Conservation (phyloP, 2,113 vertebrate species). For the Myotis lucifugus region DNA sequence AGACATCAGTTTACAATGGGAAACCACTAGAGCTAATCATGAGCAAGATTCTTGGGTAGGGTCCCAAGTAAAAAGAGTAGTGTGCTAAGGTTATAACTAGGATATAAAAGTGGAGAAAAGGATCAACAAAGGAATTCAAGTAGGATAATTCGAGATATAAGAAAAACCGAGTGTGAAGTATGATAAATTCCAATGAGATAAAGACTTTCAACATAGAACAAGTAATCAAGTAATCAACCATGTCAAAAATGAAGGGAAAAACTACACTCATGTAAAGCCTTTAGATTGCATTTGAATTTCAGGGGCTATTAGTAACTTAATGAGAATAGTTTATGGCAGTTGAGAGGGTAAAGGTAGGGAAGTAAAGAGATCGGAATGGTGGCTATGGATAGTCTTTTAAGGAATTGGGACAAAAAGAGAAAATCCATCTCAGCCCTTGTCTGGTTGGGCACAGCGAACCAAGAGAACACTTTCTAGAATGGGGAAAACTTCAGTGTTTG, state of each 20-base stretch:
- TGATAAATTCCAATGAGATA: background rate
- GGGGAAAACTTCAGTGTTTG: background rate
- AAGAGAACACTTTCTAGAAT: background rate
- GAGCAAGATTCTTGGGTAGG: background rate
- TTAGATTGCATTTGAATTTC: constrained; percentile 1
- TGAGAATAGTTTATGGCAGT: background rate
- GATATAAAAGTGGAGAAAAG: background rate
- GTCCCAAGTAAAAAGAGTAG: background rate
- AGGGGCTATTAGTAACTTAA: background rate
- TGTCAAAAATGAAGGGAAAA: background rate
- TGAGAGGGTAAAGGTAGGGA: background rate
- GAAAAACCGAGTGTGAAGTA: background rate
- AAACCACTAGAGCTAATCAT: background rate
- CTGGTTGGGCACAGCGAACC: background rate
- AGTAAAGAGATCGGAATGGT: background rate
- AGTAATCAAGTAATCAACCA: background rate
- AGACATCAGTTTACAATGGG: background rate
- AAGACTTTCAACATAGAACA: background rate
- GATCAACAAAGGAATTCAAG: background rate
- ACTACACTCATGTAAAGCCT: background rate
- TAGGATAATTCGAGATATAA: background rate
- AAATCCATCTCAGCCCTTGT: background rate
- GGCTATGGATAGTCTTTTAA: background rate
- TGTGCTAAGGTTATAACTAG: background rate
- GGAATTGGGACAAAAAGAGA: background rate